phyloP scores from a whole-genome alignment of 1,140 invertebrate genomes.

The Paraescarpia echinospica region DNA sequence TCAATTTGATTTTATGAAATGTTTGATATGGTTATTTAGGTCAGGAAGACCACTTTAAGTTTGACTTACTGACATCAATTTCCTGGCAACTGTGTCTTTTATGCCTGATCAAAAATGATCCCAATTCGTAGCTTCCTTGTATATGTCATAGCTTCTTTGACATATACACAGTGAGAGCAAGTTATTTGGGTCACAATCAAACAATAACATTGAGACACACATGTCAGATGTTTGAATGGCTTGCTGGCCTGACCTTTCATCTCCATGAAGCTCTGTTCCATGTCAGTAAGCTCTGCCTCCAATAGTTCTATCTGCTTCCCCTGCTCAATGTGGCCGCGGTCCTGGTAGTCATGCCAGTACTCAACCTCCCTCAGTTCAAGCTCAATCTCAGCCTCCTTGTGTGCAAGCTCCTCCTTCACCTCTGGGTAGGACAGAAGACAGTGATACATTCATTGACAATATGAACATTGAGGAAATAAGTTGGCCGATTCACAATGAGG shows the following conservation, averaged over 20 bases:
- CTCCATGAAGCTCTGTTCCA: conserved; percentile 50
- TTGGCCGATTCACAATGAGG: not conserved
- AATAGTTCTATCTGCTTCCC: conserved; percentile 47
- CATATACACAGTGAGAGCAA: not conserved
- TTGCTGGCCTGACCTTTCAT: conserved; percentile 41
- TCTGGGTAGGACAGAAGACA: conserved; percentile 32
- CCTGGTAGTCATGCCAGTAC: conserved; percentile 46
- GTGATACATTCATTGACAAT: not conserved
- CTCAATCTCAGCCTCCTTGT: conserved; percentile 43
- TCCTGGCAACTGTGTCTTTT: too few species aligned
- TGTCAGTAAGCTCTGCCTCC: conserved; percentile 47
- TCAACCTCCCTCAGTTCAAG: conserved; percentile 39
- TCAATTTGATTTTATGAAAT: too few species aligned
- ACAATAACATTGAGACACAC: not conserved
- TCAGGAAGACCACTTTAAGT: not conserved
- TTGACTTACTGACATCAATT: too few species aligned
- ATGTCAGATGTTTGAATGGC: not conserved
- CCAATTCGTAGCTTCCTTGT: too few species aligned
- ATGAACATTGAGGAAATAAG: not conserved
- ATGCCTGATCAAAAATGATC: too few species aligned
- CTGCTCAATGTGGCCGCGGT: conserved; percentile 44
- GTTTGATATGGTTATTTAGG: too few species aligned
- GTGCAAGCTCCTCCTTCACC: conserved; percentile 44
- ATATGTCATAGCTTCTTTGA: not conserved
- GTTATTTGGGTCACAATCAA: not conserved